A percentile compares a stretch with the other conserved stretches of the same genome.
These are phyloP conservation scores for Gadopsis bispinosus DNA, from an alignment of 2,797 vertebrate genomes.

Conservation along the genomic window DNA sequence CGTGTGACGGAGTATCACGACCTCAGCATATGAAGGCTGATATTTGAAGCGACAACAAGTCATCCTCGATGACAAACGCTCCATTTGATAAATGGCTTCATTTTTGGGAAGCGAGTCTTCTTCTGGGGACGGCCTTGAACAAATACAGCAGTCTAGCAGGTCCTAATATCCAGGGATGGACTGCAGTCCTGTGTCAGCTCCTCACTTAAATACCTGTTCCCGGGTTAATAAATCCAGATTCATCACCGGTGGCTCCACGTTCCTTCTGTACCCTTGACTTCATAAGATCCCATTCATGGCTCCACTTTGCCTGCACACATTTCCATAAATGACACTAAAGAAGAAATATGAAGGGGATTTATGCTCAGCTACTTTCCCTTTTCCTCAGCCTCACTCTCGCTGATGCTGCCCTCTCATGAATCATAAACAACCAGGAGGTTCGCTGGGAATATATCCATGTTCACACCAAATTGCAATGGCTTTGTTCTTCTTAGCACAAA, in stretches of 20 bases:
- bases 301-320: constrained; percentile 56
- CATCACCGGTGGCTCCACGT: constrained; percentile 35
- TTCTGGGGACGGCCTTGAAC: constrained; percentile 24
- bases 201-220: constrained; percentile 42
- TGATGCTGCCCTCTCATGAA: constrained; percentile 53
- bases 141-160: constrained; percentile 21
- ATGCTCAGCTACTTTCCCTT: constrained; percentile 27
- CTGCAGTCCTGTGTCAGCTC: constrained; percentile 11
- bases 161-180: constrained; percentile 23
- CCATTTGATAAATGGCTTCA: constrained; percentile 31
- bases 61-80: neutral
- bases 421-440: constrained; percentile 41
- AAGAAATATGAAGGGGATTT: constrained; percentile 67
- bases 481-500: constrained; percentile 41
- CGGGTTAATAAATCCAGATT: constrained; percentile 66
- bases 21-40: neutral
- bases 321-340: constrained; percentile 74
- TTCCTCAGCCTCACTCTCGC: constrained; percentile 1
- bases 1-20: neutral
- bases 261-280: constrained; percentile 61
- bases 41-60: constrained; percentile 10
- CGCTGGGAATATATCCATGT: neutral
- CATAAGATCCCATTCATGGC: constrained; percentile 50
- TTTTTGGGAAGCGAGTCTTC: constrained; percentile 6
- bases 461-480: constrained; percentile 7